Evolutionary conservation across 1,140 invertebrate species (phyloP).

Genomic region (Mamestra configurata): DNA sequence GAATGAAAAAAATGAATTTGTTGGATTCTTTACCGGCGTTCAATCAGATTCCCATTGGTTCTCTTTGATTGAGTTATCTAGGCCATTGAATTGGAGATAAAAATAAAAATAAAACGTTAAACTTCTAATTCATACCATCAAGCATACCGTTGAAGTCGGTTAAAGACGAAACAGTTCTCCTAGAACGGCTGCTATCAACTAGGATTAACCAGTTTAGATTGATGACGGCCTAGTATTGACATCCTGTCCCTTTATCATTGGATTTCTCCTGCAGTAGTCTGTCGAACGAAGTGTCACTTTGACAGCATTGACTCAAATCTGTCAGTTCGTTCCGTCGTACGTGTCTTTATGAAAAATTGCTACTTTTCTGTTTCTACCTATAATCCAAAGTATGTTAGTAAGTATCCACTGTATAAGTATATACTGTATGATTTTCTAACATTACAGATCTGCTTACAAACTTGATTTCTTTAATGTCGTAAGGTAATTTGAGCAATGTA

Average conservation of each 20-base stretch:
- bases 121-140: not conserved
- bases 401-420: not conserved
- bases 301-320: not conserved
- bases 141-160: not conserved
- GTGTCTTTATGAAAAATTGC: constrained; percentile 18
- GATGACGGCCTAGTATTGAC: not conserved
- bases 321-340: not conserved
- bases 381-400: not conserved
- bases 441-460: constrained; percentile 19
- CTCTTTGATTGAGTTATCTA: not conserved
- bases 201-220: constrained; percentile 3
- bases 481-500: not conserved
- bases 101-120: too few species aligned
- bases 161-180: not conserved
- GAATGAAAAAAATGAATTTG: too few species aligned
- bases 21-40: not conserved
- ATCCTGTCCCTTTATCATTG: constrained; percentile 13
- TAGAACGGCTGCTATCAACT: too few species aligned
- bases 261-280: not conserved
- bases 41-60: not conserved
- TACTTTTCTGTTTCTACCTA: not conserved
- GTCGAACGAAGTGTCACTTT: not conserved
- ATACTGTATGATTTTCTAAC: constrained; percentile 16
- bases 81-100: not conserved
- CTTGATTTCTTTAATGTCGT: not conserved